A percentile compares a stretch with the other conserved stretches of the same genome.
phyloP scores from a whole-genome alignment of 2,888 invertebrate species.

The Hetaerina titia region DNA sequence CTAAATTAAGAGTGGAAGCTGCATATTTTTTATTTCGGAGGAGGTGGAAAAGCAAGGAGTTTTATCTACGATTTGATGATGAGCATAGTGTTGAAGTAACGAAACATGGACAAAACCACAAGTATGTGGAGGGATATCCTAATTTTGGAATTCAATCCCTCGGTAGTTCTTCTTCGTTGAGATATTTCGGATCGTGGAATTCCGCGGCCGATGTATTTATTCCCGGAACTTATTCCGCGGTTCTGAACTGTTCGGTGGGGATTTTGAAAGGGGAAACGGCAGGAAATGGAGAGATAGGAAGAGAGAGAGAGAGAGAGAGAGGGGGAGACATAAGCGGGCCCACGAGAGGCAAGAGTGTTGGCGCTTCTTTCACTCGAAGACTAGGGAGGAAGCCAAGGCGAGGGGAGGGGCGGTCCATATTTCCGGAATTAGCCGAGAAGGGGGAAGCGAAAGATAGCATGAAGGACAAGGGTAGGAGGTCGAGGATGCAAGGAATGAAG shows the following conservation, averaged over 20 bases:
- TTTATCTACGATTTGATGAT: no score
- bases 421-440: slow-evolving; percentile 54
- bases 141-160: neutral
- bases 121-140: no score
- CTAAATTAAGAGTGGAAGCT: no score
- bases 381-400: slow-evolving; percentile 51
- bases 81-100: no score
- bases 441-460: slow-evolving; percentile 40
- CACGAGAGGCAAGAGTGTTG: slow-evolving; percentile 25
- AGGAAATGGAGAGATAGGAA: neutral
- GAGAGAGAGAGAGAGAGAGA: neutral
- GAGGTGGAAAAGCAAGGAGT: no score
- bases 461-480: slow-evolving; percentile 67
- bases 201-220: neutral
- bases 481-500: slow-evolving; percentile 62
- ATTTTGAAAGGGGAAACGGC: neutral
- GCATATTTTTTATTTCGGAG: no score
- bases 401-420: slow-evolving; percentile 12
- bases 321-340: neutral
- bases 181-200: neutral
- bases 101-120: no score
- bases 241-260: neutral
- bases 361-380: slow-evolving; percentile 32
- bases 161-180: neutral
- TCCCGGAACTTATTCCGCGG: neutral